phyloP scores from a whole-genome alignment of 2,113 vertebrate species.

The Pelmatolapia mariae region DNA sequence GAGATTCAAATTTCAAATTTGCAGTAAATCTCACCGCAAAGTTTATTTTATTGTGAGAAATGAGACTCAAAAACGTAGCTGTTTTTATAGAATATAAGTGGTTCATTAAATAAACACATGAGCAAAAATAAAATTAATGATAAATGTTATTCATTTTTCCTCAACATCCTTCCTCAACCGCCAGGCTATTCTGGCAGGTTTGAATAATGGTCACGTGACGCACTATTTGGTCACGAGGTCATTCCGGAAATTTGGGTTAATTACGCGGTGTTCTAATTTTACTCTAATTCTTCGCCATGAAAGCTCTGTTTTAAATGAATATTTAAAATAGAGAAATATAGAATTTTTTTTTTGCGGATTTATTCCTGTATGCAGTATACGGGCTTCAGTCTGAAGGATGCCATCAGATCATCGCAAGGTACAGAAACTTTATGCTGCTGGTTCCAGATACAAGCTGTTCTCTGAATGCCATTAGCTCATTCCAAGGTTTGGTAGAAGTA shows the following conservation, averaged over 20 bases:
- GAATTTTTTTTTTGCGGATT: not conserved
- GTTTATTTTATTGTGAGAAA: not conserved
- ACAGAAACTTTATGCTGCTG: not conserved
- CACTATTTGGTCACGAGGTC: not conserved
- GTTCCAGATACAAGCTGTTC: not conserved
- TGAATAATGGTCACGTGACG: not conserved
- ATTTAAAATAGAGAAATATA: not conserved
- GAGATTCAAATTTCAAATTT: not conserved
- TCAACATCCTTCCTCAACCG: not conserved
- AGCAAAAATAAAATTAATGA: not conserved
- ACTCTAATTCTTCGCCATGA: not conserved
- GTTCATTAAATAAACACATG: not conserved
- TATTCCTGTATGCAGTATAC: not conserved
- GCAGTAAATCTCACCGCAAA: not conserved
- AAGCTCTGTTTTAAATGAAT: not conserved
- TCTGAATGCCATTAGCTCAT: not conserved
- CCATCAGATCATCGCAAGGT: not conserved
- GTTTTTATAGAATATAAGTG: not conserved
- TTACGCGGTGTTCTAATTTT: not conserved
- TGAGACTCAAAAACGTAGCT: not conserved
- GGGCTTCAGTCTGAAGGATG: not conserved
- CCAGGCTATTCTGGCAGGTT: not conserved
- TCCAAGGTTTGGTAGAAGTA: not conserved
- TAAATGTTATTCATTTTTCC: not conserved
- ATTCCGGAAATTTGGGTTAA: not conserved